Conservation (phyloP, 2,113 vertebrate species). For the Myrmophylax atrothorax region DNA sequence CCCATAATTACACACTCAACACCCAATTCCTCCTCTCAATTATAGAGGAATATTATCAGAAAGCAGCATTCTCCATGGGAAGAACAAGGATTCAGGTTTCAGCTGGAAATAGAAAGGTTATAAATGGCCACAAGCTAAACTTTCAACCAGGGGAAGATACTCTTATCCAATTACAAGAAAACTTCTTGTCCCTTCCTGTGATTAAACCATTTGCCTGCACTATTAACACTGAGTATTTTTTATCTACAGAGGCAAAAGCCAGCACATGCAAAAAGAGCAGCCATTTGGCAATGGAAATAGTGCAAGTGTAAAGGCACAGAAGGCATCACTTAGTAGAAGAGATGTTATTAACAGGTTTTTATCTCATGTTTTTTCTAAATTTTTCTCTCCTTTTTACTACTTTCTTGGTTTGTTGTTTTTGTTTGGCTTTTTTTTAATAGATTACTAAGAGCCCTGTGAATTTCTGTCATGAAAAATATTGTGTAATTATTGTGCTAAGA, state of each 20-base stretch:
- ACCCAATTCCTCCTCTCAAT: not conserved
- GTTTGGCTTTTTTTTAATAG: not conserved
- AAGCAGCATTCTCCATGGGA: not conserved
- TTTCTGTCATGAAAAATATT: not conserved
- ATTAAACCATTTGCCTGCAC: not conserved
- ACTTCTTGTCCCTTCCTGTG: not conserved
- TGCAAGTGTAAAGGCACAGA: not conserved
- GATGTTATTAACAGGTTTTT: not conserved
- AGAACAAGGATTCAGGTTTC: conserved; percentile 10
- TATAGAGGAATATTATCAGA: not conserved
- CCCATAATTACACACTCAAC: not conserved
- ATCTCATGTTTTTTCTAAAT: not conserved
- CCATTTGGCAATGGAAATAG: not conserved
- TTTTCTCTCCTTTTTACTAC: not conserved
- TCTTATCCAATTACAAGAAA: not conserved
- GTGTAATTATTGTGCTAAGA: not conserved
- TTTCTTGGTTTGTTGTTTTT: not conserved
- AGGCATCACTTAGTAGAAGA: not conserved
- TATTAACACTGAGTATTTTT: not conserved
- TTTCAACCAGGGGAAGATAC: not conserved
- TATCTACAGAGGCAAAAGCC: not conserved
- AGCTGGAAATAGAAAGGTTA: conserved; percentile 40
- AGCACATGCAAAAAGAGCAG: not conserved
- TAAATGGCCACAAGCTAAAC: conserved; percentile 22
- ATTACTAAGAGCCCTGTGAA: not conserved